These are phyloP conservation scores for Heliocidaris erythrogramma DNA, from an alignment of 35 echinoderm and acorn worm genomes.

Conservation along the genomic window DNA sequence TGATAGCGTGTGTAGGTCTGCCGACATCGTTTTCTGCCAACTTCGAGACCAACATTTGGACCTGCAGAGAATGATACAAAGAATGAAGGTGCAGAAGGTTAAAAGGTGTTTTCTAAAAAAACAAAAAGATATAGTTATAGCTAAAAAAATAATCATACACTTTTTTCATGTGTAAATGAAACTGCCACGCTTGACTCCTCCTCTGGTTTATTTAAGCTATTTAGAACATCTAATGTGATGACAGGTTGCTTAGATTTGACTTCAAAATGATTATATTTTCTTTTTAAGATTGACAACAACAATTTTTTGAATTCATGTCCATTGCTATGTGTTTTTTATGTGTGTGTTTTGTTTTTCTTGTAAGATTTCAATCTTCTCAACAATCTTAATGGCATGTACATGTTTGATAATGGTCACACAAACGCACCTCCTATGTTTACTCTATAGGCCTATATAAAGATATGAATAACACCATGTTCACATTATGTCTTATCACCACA, in stretches of 20 bases:
- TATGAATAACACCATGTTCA: background rate
- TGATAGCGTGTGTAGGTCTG: constrained; percentile 99
- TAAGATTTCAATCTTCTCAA: background rate
- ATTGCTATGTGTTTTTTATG: too few species aligned
- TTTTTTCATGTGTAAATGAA: too few species aligned
- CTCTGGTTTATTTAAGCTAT: too few species aligned
- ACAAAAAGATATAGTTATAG: background rate
- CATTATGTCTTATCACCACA: background rate
- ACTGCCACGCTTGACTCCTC: too few species aligned
- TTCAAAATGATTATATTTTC: too few species aligned
- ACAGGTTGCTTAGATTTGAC: too few species aligned
- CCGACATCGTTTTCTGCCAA: constrained; percentile 83
- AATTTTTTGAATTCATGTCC: too few species aligned
- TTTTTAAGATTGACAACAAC: too few species aligned
- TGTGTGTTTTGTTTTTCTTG: background rate
- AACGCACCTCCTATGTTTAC: background rate
- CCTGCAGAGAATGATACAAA: background rate
- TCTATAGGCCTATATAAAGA: background rate
- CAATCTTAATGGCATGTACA: background rate
- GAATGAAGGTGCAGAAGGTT: background rate
- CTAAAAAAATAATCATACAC: too few species aligned
- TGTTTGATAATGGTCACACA: background rate
- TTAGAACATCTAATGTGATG: too few species aligned
- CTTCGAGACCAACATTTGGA: constrained; percentile 46
- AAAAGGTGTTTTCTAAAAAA: background rate